Evolutionary conservation across 2,113 vertebrate species (phyloP).

Genomic region (Grantiella picta): DNA sequence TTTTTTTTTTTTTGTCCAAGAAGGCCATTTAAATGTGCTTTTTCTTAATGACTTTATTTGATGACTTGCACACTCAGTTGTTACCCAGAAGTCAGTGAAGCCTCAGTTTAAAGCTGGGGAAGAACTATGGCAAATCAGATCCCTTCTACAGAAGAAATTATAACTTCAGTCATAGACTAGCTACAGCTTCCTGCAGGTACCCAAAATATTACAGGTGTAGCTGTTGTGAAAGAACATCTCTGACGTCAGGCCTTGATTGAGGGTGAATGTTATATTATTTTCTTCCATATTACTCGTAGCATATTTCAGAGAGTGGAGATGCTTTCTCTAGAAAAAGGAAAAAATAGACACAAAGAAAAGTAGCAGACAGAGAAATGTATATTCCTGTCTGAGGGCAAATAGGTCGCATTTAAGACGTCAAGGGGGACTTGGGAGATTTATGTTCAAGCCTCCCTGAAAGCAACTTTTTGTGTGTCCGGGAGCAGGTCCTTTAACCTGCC

Average conservation of each 20-base stretch:
- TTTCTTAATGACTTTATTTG: neutral
- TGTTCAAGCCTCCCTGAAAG: neutral
- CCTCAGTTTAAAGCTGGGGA: neutral
- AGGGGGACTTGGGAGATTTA: constrained; percentile 14
- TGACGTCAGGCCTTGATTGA: neutral
- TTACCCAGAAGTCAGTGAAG: neutral
- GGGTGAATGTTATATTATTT: neutral
- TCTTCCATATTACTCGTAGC: neutral
- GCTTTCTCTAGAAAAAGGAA: neutral
- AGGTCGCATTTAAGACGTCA: neutral
- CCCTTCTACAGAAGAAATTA: neutral
- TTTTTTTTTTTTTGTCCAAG: neutral
- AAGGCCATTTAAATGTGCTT: neutral
- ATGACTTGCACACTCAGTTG: neutral
- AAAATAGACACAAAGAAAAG: neutral
- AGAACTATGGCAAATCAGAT: neutral
- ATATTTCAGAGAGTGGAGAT: neutral
- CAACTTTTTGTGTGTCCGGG: neutral
- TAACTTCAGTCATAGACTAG: neutral
- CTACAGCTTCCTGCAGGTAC: neutral
- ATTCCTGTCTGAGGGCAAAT: neutral
- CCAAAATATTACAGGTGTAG: neutral
- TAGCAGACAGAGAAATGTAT: neutral
- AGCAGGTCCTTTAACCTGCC: constrained; percentile 15
- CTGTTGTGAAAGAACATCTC: neutral